A percentile compares a stretch with the other conserved stretches of the same genome.
Conservation (phyloP, 1,140 invertebrate genomes). For the Heliconius eleuchia region DNA sequence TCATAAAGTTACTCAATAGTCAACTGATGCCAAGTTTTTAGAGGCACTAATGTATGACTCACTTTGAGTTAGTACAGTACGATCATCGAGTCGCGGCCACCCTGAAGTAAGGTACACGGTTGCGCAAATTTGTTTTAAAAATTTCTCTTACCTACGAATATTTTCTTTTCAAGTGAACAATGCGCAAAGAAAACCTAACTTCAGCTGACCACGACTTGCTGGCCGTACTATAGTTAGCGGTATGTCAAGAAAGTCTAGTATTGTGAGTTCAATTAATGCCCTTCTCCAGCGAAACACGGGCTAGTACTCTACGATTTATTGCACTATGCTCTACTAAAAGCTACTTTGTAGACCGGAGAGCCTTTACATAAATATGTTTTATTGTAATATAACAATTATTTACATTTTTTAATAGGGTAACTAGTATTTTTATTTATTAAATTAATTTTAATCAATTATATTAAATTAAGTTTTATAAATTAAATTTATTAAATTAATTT, state of each 20-base stretch:
- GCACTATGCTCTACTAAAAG: background rate
- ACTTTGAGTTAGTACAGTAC: background rate
- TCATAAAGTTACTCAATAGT: background rate
- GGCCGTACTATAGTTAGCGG: background rate
- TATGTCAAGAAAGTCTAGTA: background rate
- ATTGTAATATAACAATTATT: background rate
- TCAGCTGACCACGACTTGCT: no score
- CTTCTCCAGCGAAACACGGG: background rate
- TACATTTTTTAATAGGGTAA: background rate
- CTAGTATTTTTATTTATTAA: no score
- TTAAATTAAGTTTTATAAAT: no score
- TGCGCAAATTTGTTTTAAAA: no score
- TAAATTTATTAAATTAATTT: no score
- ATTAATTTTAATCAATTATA: no score
- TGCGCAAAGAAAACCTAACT: no score
- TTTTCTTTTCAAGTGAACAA: no score
- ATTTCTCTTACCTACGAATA: no score
- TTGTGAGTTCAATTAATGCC: conserved; percentile 2
- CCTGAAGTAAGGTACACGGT: no score
- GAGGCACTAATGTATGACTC: background rate
- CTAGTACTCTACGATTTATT: background rate
- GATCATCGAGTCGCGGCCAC: no score
- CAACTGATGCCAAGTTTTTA: background rate
- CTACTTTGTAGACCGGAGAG: background rate
- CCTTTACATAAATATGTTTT: background rate